Evolutionary conservation across 2,888 invertebrate species (phyloP).

Genomic region (Rhaphigaster nebulosa): DNA sequence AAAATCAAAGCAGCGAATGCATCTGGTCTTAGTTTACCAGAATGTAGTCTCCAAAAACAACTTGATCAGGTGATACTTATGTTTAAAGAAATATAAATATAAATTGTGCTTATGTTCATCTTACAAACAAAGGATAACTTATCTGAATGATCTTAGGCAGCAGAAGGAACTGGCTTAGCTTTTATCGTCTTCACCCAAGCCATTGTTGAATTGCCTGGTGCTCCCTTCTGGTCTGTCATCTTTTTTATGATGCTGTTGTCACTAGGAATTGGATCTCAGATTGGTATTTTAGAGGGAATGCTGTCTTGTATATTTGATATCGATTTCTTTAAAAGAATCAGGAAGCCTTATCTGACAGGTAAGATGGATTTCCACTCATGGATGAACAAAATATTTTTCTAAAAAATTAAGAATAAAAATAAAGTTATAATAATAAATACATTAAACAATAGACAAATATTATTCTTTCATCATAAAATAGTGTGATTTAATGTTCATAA

Average conservation of each 20-base stretch:
- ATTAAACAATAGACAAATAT: not conserved
- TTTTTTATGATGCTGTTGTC: conserved; percentile 97
- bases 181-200: conserved; percentile 98
- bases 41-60: conserved; percentile 81
- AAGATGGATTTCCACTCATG: conserved; percentile 63
- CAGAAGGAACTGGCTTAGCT: conserved; percentile 94
- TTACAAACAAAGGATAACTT: not conserved
- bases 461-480: too few species aligned
- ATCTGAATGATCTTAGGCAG: conserved; percentile 75
- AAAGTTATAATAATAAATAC: too few species aligned
- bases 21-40: conserved; percentile 67
- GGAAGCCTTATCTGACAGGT: conserved; percentile 92
- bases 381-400: not conserved
- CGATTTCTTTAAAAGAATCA: conserved; percentile 88
- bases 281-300: conserved; percentile 96
- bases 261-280: conserved; percentile 94
- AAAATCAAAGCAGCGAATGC: conserved; percentile 17
- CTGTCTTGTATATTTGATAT: conserved; percentile 95
- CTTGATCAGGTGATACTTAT: conserved; percentile 72
- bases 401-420: not conserved
- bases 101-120: not conserved
- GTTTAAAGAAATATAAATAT: not conserved
- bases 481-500: too few species aligned
- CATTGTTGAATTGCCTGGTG: conserved; percentile 91
- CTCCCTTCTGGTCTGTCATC: conserved; percentile 95